A percentile compares a stretch with the other conserved stretches of the same genome.
Conservation (phyloP, 2,113 vertebrate genomes). For the Tragelaphus scriptus region DNA sequence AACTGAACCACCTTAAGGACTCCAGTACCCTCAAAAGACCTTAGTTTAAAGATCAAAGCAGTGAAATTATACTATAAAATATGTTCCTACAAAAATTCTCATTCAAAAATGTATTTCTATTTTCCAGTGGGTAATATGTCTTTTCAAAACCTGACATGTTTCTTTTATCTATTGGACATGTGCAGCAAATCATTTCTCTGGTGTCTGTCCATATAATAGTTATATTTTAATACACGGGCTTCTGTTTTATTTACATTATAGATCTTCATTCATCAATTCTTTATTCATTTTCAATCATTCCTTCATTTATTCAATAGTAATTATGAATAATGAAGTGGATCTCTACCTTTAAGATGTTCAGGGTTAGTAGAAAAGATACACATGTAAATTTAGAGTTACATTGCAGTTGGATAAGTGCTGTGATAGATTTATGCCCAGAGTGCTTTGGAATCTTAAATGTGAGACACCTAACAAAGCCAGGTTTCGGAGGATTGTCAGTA, state of each 20-base stretch:
- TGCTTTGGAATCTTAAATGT: constrained; percentile 20
- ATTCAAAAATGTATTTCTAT: neutral
- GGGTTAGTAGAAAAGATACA: neutral
- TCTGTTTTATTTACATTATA: neutral
- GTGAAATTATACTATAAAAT: neutral
- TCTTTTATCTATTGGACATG: neutral
- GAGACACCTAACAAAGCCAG: neutral
- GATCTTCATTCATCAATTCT: neutral
- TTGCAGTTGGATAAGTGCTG: neutral
- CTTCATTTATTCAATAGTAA: neutral
- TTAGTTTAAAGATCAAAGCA: neutral
- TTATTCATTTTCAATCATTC: neutral
- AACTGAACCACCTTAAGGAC: neutral
- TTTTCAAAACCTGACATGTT: neutral
- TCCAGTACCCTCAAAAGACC: neutral
- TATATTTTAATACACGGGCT: neutral
- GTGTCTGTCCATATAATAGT: neutral
- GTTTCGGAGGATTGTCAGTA: neutral
- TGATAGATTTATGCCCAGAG: neutral
- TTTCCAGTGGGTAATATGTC: neutral
- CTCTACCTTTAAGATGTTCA: constrained; percentile 1
- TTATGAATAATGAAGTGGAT: neutral
- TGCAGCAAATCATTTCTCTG: neutral
- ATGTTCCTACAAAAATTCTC: neutral
- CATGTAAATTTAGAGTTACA: neutral